Percentiles rank a stretch among this genome's conserved stretches.
phyloP scores from a whole-genome alignment of 2,797 vertebrate species.

The Chiloscyllium punctatum region DNA sequence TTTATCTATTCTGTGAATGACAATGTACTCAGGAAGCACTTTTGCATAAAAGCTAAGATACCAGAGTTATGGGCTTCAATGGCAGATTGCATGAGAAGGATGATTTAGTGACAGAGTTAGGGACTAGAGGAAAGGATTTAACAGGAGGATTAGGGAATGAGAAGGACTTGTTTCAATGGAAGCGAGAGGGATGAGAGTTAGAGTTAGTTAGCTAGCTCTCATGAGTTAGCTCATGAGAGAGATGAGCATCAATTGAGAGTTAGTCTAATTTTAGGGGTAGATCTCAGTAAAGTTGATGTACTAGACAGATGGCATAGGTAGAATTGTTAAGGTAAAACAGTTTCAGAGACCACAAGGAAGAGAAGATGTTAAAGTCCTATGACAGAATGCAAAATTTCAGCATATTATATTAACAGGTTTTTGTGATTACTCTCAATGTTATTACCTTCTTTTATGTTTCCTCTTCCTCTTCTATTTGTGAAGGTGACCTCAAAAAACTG shows the following conservation, averaged over 20 bases:
- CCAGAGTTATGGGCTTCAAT: not conserved
- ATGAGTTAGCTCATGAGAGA: not conserved
- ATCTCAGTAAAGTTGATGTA: not conserved
- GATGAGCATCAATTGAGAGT: not conserved
- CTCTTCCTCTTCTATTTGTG: not conserved
- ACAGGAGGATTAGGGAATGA: not conserved
- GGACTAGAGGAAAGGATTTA: not conserved
- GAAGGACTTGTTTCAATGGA: not conserved
- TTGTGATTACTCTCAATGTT: not conserved
- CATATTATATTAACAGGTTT: not conserved
- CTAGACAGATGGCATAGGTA: not conserved
- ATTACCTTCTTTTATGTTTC: not conserved
- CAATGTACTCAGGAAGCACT: not conserved
- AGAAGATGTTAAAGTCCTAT: not conserved
- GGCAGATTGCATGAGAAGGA: not conserved
- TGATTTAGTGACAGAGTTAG: not conserved
- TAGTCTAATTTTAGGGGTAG: not conserved
- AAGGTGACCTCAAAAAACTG: not conserved
- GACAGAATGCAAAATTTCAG: not conserved
- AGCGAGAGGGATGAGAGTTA: not conserved
- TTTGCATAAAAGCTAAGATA: not conserved
- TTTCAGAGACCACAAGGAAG: not conserved
- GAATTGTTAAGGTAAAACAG: not conserved
- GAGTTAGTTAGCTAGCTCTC: not conserved
- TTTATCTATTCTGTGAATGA: not conserved